These are phyloP conservation scores for Nothobranchius furzeri DNA, from an alignment of 2,113 vertebrate species.

Conservation along the genomic window DNA sequence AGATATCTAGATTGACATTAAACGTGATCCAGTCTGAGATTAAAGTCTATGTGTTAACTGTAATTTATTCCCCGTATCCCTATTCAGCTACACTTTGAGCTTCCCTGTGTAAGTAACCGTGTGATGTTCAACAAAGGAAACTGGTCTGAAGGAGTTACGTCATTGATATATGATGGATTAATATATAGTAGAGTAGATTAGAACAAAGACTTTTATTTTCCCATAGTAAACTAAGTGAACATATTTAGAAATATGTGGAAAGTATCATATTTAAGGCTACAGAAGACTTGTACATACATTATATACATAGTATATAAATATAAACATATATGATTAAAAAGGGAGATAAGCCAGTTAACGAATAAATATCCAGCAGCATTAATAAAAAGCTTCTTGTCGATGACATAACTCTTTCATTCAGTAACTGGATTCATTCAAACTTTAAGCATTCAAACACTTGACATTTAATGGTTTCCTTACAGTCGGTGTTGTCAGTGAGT, in stretches of 20 bases:
- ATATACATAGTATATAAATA: constrained; percentile 40
- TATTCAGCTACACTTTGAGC: constrained; percentile 40
- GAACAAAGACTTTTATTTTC: constrained; percentile 60
- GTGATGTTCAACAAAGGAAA: constrained; percentile 42
- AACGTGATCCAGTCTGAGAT: constrained; percentile 71
- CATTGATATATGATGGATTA: constrained; percentile 52
- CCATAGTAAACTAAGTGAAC: constrained; percentile 47
- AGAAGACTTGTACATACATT: constrained; percentile 56
- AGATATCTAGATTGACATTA: constrained; percentile 66
- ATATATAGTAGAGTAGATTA: constrained; percentile 30
- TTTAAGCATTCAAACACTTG: constrained; percentile 30
- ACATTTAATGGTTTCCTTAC: constrained; percentile 28
- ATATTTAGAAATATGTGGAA: constrained; percentile 42
- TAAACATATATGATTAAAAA: constrained; percentile 44
- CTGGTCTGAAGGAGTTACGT: constrained; percentile 65
- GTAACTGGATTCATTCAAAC: constrained; percentile 54
- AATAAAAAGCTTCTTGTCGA: constrained; percentile 51
- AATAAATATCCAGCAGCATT: constrained; percentile 27
- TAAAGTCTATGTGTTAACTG: constrained; percentile 71
- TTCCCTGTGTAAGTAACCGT: constrained; percentile 51
- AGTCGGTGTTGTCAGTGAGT: constrained; percentile 45
- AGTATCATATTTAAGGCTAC: constrained; percentile 45
- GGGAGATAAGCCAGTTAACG: constrained; percentile 58
- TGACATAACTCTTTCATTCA: constrained; percentile 72
- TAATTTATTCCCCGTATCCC: constrained; percentile 59